A percentile compares a stretch with the other conserved stretches of the same genome.
Evolutionary conservation across 2,888 invertebrate species (phyloP).

Genomic region (Meghimatium bilineatum): DNA sequence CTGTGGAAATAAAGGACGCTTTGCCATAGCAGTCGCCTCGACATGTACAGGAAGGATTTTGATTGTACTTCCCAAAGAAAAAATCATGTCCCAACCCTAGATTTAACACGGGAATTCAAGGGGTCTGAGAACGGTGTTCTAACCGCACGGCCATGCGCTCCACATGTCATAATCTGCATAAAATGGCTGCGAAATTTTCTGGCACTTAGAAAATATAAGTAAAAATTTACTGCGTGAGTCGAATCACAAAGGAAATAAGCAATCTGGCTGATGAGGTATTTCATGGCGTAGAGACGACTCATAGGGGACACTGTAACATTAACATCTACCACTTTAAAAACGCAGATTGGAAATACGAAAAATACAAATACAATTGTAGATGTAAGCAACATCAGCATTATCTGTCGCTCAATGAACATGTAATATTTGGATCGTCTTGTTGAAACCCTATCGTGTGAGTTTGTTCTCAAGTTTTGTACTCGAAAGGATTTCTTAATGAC

Average conservation of each 20-base stretch:
- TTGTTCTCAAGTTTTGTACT: slow-evolving; percentile 24
- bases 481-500: slow-evolving; percentile 50
- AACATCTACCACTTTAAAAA: slow-evolving; percentile 46
- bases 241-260: slow-evolving; percentile 54
- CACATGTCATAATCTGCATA: slow-evolving; percentile 43
- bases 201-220: slow-evolving; percentile 54
- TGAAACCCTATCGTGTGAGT: not conserved
- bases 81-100: no score
- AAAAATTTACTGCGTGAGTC: slow-evolving; percentile 56
- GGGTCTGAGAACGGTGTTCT: no score
- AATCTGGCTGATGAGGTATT: slow-evolving; percentile 51
- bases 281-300: slow-evolving; percentile 47
- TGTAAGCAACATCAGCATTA: slow-evolving; percentile 54
- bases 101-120: no score
- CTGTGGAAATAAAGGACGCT: no score
- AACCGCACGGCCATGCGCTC: no score
- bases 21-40: no score
- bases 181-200: slow-evolving; percentile 53
- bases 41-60: no score
- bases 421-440: slow-evolving; percentile 24
- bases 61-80: no score
- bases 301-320: slow-evolving; percentile 33
- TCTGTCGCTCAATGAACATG: slow-evolving; percentile 47
- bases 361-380: slow-evolving; percentile 53
- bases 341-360: slow-evolving; percentile 53